Percentiles rank a stretch among this genome's conserved stretches.
These are phyloP conservation scores for Megaceryle torquata DNA, from an alignment of 2,113 vertebrate species.

Conservation along the genomic window DNA sequence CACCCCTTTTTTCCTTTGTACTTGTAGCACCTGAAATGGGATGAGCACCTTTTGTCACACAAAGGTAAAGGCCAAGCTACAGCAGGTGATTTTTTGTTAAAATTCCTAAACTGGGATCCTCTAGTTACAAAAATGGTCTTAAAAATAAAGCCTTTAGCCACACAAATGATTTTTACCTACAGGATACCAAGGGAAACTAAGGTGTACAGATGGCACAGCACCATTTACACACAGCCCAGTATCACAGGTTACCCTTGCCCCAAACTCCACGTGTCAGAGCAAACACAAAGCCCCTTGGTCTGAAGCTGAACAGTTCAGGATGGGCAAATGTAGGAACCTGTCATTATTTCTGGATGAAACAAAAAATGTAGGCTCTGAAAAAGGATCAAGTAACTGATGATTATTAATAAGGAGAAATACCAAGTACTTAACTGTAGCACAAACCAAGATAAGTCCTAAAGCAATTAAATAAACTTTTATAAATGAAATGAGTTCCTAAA, in stretches of 20 bases:
- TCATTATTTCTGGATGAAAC: neutral
- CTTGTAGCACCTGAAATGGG: neutral
- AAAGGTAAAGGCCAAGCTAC: constrained; percentile 8
- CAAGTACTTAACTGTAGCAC: neutral
- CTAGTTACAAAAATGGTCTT: neutral
- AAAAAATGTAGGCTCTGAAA: neutral
- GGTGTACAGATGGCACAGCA: neutral
- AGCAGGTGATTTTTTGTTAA: neutral
- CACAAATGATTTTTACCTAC: neutral
- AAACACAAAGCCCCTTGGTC: neutral
- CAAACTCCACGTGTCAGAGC: fast-evolving
- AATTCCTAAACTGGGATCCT: constrained; percentile 6
- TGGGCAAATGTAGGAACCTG: neutral
- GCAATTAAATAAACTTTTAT: neutral
- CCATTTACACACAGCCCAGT: neutral
- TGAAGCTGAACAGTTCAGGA: neutral
- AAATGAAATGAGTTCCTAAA: neutral
- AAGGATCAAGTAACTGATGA: neutral
- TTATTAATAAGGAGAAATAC: neutral
- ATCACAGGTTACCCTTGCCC: neutral
- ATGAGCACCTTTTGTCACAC: neutral
- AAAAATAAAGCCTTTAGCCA: neutral
- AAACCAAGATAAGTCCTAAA: neutral
- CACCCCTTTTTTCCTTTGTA: neutral
- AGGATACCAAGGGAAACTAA: neutral